Evolutionary conservation across 2,113 vertebrate species (phyloP).

Genomic region (Perca fluviatilis): DNA sequence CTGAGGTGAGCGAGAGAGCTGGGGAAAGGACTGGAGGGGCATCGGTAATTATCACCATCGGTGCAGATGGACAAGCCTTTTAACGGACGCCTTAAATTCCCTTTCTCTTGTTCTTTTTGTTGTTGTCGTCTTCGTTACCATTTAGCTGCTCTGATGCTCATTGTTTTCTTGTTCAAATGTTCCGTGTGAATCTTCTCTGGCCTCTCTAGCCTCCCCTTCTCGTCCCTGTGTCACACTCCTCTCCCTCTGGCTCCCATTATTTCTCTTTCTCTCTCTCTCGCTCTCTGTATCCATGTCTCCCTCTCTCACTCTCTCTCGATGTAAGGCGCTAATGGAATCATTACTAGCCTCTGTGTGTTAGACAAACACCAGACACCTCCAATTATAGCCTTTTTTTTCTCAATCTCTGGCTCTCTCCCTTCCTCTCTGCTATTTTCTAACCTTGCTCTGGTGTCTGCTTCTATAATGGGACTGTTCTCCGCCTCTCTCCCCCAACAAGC

Average conservation of each 20-base stretch:
- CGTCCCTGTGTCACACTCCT: constrained; percentile 35
- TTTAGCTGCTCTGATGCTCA: constrained; percentile 41
- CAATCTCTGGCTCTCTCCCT: constrained; percentile 67
- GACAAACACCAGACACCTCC: constrained; percentile 83
- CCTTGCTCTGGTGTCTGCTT: constrained; percentile 64
- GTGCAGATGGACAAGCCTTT: constrained; percentile 65
- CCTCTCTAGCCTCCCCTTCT: constrained; percentile 28
- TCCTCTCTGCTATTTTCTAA: constrained; percentile 70
- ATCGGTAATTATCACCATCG: constrained; percentile 60
- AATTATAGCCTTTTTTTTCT: constrained; percentile 72
- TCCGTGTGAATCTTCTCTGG: constrained; percentile 46
- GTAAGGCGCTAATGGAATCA: constrained; percentile 82
- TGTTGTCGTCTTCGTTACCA: constrained; percentile 14
- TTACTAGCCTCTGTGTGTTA: constrained; percentile 80
- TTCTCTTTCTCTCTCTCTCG: constrained; percentile 5
- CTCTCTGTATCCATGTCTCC: background rate
- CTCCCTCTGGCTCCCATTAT: constrained; percentile 15
- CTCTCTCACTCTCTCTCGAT: constrained; percentile 42
- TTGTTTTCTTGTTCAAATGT: constrained; percentile 27
- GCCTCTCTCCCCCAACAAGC: constrained; percentile 21
- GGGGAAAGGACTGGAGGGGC: constrained; percentile 21
- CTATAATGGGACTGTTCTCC: constrained; percentile 67
- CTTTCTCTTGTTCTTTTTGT: constrained; percentile 53
- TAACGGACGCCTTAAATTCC: constrained; percentile 52
- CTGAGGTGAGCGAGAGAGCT: constrained; percentile 33